Evolutionary conservation across 2,113 vertebrate genomes (phyloP), one percentile per base, ranked within the genome.

Genomic region (Nestor notabilis): DNA sequence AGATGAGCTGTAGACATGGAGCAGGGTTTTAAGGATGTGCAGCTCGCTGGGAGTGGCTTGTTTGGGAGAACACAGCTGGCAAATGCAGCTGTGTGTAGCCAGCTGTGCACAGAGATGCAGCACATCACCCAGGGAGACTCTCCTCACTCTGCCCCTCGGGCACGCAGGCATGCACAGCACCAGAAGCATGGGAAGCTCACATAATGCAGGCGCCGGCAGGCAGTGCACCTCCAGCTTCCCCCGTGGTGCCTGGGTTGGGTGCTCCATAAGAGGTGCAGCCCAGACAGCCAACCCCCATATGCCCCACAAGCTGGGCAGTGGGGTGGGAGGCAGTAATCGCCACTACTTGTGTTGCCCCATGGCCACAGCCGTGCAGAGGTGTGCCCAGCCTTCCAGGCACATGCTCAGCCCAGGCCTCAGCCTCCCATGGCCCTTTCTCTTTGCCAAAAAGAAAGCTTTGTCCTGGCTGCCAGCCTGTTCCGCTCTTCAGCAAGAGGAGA

Each of bases 91-190:
- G 3, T 5, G 1, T 3, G 12, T 14, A 64, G 44, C 23, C 65
- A 60, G 72, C 87, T 52, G 47, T 23, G 55, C 65, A 29, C 20
- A 61, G 41, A 0, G 0, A 46, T 7, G 20, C 41, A 31, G 71
- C 76, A 61, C 31, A 69, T 83, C 50, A 25, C 17, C 10, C 0
- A 0, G 41, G 39, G 8, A 41, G 15, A 13, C 55, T 12, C 33
- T 46, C 37, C 68, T 33, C 1, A 0, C 53, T 31, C 47, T 86
- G 64, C 4, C 29, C 31, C 69, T 18, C 0, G 0, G 43, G 53
- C 68, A 50, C 4, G 1, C 52, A 37, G 27, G 15, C 33, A 43
- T 13, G 52, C 35, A 37, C 2, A 9, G 12, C 58, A 43, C 47
- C 74, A 44, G 56, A 66, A 83, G 77, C 43, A 43, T 3, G 12